Conservation (phyloP, 1,140 invertebrate species). For the Halictus rubicundus region DNA sequence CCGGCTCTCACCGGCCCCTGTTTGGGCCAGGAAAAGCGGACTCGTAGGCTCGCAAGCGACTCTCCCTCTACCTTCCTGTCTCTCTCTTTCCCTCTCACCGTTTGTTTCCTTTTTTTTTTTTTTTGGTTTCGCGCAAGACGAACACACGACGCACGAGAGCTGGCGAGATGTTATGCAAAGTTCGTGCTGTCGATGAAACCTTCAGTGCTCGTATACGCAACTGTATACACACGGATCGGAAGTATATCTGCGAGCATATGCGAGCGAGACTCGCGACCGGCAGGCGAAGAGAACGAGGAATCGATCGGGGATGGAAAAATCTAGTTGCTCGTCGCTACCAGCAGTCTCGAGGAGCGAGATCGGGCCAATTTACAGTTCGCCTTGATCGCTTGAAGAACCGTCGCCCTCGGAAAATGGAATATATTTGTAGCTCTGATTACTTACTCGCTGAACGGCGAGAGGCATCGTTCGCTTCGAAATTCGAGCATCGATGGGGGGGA, state of each 20-base stretch:
- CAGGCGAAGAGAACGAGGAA: constrained; percentile 24
- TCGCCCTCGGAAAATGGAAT: constrained; percentile 1
- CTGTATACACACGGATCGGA: not conserved
- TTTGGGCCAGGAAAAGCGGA: constrained; percentile 34
- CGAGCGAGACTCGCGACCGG: not conserved
- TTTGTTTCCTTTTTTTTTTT: not conserved
- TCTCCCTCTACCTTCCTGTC: constrained; percentile 23
- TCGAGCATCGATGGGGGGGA: no score
- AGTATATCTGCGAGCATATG: not conserved
- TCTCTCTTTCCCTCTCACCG: constrained; percentile 20
- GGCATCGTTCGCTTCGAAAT: no score
- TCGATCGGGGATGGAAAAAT: constrained; percentile 36
- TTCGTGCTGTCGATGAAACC: constrained; percentile 42
- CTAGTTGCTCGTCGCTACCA: constrained; percentile 5
- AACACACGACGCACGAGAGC: constrained; percentile 36
- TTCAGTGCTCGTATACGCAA: constrained; percentile 8
- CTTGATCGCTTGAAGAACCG: constrained; percentile 1
- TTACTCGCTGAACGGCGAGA: not conserved
- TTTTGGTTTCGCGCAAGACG: not conserved
- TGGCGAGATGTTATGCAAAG: constrained; percentile 51
- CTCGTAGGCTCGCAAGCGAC: constrained; percentile 38
- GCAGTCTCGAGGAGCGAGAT: not conserved
- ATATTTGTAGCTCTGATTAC: constrained; percentile 21
- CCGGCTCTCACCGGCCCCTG: not conserved
- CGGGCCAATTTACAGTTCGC: not conserved